phyloP scores from a whole-genome alignment of 2,888 invertebrate genomes.

The Auanema sp. region DNA sequence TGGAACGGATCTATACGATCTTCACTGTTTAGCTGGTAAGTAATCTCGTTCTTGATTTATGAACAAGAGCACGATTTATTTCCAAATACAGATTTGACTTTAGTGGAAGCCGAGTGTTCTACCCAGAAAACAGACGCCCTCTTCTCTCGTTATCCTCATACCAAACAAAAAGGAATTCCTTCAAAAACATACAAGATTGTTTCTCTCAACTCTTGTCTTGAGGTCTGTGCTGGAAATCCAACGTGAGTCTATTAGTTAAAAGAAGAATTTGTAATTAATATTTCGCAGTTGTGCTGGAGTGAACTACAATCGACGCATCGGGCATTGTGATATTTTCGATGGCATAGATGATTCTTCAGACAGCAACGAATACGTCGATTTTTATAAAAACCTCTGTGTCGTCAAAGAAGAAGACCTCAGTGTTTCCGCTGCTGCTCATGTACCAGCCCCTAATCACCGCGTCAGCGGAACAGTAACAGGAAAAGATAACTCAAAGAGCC shows the following conservation, averaged over 20 bases:
- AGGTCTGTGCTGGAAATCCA: conserved; percentile 50
- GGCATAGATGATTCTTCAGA: conserved; percentile 47
- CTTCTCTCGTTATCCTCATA: conserved; percentile 58
- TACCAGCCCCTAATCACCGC: conserved; percentile 43
- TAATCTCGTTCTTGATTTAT: background rate
- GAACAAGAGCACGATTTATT: too few relatives aligned
- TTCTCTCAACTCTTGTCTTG: conserved; percentile 56
- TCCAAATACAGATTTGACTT: conserved; percentile 31
- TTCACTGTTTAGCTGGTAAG: conserved; percentile 60
- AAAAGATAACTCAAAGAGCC: conserved; percentile 30
- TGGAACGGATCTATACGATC: conserved; percentile 60
- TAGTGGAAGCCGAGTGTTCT: conserved; percentile 47
- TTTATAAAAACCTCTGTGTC: conserved; percentile 61
- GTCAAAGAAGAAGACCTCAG: conserved; percentile 57
- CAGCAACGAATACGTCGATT: conserved; percentile 56
- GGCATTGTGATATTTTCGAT: conserved; percentile 55
- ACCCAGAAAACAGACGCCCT: conserved; percentile 49
- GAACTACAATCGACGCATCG: conserved; percentile 60
- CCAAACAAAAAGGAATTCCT: conserved; percentile 53
- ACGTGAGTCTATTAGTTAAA: conserved; percentile 24
- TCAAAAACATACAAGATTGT: conserved; percentile 49
- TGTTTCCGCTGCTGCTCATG: conserved; percentile 53
- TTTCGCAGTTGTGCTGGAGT: conserved; percentile 56
- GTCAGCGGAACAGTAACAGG: conserved; percentile 34
- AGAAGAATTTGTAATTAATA: background rate